Conservation (phyloP, 2,113 vertebrate genomes). For the Toxotes chatareus region DNA sequence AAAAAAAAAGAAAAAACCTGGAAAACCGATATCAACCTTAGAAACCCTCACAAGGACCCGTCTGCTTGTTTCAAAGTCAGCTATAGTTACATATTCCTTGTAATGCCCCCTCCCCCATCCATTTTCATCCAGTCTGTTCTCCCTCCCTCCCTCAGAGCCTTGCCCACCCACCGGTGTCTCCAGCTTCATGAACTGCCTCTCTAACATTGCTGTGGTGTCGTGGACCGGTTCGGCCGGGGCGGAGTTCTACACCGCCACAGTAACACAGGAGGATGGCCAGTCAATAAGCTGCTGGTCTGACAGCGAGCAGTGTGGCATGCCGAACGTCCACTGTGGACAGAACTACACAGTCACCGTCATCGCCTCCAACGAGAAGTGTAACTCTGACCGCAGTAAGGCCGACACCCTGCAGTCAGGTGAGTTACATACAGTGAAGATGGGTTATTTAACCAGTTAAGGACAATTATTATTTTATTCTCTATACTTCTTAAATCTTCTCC, state of each 20-base stretch:
- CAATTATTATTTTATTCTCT: neutral
- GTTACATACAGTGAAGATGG: neutral
- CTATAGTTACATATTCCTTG: neutral
- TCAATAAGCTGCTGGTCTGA: slow-evolving; percentile 75
- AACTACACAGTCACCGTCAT: slow-evolving; percentile 76
- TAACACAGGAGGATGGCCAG: slow-evolving; percentile 48
- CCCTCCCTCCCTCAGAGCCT: slow-evolving; percentile 67
- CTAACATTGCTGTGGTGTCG: slow-evolving; percentile 77
- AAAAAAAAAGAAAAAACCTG: too few relatives aligned
- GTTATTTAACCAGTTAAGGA: neutral
- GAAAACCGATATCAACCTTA: too few relatives aligned
- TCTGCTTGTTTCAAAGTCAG: neutral
- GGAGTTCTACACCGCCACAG: slow-evolving; percentile 73
- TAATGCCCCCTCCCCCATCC: neutral
- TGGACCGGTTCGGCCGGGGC: slow-evolving; percentile 74
- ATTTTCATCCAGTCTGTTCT: neutral
- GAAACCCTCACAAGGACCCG: neutral
- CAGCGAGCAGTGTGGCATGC: slow-evolving; percentile 71
- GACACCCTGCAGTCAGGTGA: slow-evolving; percentile 78
- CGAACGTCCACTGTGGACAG: slow-evolving; percentile 77
- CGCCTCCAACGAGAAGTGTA: slow-evolving; percentile 72
- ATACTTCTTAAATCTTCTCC: neutral
- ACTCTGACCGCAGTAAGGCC: slow-evolving; percentile 73
- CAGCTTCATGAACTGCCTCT: slow-evolving; percentile 78
- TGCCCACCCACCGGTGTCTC: slow-evolving; percentile 71